phyloP scores from a whole-genome alignment of 92 coral and sea anemone genomes.

The Virgularia gustaviana region DNA sequence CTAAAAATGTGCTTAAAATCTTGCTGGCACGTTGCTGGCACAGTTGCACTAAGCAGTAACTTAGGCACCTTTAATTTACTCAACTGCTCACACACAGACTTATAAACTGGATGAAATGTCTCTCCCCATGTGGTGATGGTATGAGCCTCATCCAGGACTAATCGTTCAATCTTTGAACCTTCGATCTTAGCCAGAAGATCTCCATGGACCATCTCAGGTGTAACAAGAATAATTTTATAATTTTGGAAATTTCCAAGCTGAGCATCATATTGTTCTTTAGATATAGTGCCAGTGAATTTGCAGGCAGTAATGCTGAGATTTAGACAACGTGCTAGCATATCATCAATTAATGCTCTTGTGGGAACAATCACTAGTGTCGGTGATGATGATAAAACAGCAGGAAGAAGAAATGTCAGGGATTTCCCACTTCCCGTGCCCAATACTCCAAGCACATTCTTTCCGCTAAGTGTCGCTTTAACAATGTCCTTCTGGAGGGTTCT shows the following conservation, averaged over 20 bases:
- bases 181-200: neutral
- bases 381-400: neutral
- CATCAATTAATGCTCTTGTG: neutral
- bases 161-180: neutral
- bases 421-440: constrained; percentile 13
- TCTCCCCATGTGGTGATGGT: neutral
- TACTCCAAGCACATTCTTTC: constrained; percentile 2
- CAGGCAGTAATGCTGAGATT: neutral
- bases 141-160: neutral
- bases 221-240: neutral
- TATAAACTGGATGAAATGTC: neutral
- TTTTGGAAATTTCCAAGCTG: neutral
- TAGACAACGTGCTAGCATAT: neutral
- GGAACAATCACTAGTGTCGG: constrained; percentile 2
- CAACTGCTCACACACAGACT: neutral
- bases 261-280: neutral
- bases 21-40: neutral
- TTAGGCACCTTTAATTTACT: neutral
- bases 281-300: neutral
- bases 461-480: constrained; percentile 13
- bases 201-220: constrained; percentile 3
- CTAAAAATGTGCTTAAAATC: neutral
- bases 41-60: neutral
- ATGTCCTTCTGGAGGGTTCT: neutral
- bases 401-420: constrained; percentile 10